These are phyloP conservation scores for Willowsia nigromaculata DNA, from an alignment of 2,888 invertebrate genomes.

Conservation along the genomic window DNA sequence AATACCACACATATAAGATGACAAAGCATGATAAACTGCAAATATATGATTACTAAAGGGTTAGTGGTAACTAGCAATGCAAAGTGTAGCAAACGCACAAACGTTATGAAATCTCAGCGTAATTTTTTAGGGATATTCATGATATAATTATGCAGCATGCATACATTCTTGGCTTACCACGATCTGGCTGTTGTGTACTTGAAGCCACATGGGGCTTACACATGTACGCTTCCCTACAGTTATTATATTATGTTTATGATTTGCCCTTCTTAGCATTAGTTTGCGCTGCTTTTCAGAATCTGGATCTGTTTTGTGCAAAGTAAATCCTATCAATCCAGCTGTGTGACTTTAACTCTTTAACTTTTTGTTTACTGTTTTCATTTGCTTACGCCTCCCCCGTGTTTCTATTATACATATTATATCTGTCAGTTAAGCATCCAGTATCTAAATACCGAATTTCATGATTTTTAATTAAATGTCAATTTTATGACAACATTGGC, in stretches of 20 bases:
- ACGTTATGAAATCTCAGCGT: no score
- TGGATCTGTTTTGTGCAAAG: constrained; percentile 52
- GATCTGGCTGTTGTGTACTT: neutral
- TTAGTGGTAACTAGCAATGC: no score
- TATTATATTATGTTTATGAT: constrained; percentile 43
- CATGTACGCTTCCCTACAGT: constrained; percentile 53
- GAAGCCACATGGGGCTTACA: constrained; percentile 67
- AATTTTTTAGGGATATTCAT: no score
- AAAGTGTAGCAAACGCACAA: no score
- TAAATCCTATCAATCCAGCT: constrained; percentile 7
- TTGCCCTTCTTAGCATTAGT: constrained; percentile 40
- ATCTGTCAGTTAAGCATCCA: neutral
- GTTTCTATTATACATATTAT: constrained; percentile 19
- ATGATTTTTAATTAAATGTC: neutral
- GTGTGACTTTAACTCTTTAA: constrained; percentile 12
- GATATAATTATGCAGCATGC: neutral
- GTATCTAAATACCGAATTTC: neutral
- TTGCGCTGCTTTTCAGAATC: constrained; percentile 54
- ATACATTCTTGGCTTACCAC: neutral
- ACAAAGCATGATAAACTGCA: no score
- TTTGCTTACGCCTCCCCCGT: constrained; percentile 14
- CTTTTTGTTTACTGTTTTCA: neutral
- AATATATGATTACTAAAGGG: no score
- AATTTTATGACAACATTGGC: neutral
- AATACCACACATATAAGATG: no score